Conservation (phyloP, 2,113 vertebrate species). For the Trachemys scripta region DNA sequence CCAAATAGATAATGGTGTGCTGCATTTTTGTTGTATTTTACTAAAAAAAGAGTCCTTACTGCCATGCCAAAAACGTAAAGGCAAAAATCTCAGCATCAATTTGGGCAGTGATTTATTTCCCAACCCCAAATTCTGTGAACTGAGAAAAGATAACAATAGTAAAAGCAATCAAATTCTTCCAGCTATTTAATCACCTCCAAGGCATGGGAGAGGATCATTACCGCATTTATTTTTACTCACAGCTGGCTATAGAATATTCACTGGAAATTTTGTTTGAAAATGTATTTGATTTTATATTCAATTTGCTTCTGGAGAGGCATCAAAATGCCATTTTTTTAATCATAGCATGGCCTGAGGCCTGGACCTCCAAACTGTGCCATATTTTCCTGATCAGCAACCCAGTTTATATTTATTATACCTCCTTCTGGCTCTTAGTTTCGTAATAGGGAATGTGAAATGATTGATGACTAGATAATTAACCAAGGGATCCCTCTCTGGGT, state of each 20-base stretch:
- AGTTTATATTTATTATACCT: slow-evolving; percentile 18
- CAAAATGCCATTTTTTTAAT: slow-evolving; percentile 1
- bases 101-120: background rate
- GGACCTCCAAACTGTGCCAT: background rate
- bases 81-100: background rate
- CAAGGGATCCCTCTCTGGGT: slow-evolving; percentile 24
- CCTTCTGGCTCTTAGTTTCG: slow-evolving; percentile 49
- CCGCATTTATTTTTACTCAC: background rate
- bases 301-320: background rate
- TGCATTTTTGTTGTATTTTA: background rate
- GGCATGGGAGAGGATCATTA: background rate
- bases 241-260: background rate
- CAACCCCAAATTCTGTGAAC: background rate
- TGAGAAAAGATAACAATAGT: background rate
- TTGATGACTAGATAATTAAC: slow-evolving; percentile 63
- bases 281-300: slow-evolving; percentile 25
- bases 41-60: background rate
- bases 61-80: background rate
- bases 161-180: background rate
- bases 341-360: background rate
- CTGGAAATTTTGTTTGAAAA: slow-evolving; percentile 32
- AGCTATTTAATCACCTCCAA: background rate
- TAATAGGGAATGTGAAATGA: slow-evolving; percentile 42
- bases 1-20: slow-evolving; percentile 3
- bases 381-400: background rate